Base-by-base conservation (phyloP, 2,888 invertebrate species). In the Synergus gifuensis region DNA sequence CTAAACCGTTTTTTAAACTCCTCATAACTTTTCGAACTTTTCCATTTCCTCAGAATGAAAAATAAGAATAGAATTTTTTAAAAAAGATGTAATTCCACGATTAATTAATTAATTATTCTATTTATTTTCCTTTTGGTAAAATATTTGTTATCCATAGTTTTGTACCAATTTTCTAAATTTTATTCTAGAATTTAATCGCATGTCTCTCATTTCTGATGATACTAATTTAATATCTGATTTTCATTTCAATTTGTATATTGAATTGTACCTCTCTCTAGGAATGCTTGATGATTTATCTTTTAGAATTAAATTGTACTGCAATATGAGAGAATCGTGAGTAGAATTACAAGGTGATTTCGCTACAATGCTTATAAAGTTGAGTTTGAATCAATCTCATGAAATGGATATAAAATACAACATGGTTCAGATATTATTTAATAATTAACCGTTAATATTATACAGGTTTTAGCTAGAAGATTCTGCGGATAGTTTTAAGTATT, bases 211-310 rank as follows among this genome's bases (percentile, higher is more conserved):
- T 67, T 67, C 67, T 67, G 67, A 12, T 44, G 44, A 44, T 44
- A 67, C 8, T 67, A 67, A 46, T 67, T 67, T 67, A 46, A 67
- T 67, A 67, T 67, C 67, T 46, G 46, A 46, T 67, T 46, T 28
- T 46, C 44, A 22, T 67, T 67, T 18, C 46, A 67, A 67, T 67
- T 67, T 46, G 49, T 69, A 28, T 69, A 69, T 69, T 69, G 46
- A 69, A 69, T 69, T 69, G n/a, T 69, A 36, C 49, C 14, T 49
- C 81, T 73, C 79, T 80, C 66, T 78, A 81, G 83, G 12, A 77
- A 83, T 78, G 80, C 82, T 80, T 83, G 4, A 9, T 49, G 49
- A 49, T 46, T 49, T 46, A 69, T 69, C 69, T 49, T 46, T 49
- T 18, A 49, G 49, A 69, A 69, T 69, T 69, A 49, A 69, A 69